Evolutionary conservation across 2,113 vertebrate species (phyloP).

Genomic region (Pogonocichla stellata): DNA sequence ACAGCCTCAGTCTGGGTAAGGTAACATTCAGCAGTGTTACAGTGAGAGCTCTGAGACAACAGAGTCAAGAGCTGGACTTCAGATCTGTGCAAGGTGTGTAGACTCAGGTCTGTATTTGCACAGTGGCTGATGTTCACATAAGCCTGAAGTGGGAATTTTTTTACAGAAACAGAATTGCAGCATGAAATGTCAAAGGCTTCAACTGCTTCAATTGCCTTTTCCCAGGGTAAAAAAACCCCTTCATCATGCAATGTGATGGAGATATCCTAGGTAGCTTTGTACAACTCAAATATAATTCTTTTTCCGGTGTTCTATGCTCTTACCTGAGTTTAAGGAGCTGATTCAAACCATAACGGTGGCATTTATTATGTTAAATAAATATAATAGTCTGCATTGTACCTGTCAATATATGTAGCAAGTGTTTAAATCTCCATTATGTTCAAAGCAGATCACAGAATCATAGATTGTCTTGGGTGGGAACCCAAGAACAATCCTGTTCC

Average conservation of each 20-base stretch:
- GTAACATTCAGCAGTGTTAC: not conserved
- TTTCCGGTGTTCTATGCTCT: not conserved
- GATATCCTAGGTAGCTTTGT: not conserved
- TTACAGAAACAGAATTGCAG: not conserved
- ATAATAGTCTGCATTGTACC: not conserved
- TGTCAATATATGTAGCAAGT: accelerated
- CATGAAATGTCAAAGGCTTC: not conserved
- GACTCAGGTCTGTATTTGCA: not conserved
- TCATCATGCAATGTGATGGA: not conserved
- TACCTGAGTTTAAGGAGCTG: not conserved
- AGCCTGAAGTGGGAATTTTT: not conserved
- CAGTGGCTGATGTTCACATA: not conserved
- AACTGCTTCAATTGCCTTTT: not conserved
- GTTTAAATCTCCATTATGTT: not conserved
- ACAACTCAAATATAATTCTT: not conserved
- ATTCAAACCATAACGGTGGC: not conserved
- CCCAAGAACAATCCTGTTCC: not conserved
- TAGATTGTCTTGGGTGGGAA: not conserved
- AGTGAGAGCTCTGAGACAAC: not conserved
- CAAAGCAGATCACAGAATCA: not conserved
- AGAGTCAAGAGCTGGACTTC: not conserved
- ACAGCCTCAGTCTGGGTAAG: not conserved
- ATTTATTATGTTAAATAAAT: not conserved
- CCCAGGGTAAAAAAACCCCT: not conserved
- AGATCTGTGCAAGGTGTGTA: not conserved